Base-by-base conservation (phyloP, 2,113 vertebrate genomes). In the Corythoichthys haematopterus region DNA sequence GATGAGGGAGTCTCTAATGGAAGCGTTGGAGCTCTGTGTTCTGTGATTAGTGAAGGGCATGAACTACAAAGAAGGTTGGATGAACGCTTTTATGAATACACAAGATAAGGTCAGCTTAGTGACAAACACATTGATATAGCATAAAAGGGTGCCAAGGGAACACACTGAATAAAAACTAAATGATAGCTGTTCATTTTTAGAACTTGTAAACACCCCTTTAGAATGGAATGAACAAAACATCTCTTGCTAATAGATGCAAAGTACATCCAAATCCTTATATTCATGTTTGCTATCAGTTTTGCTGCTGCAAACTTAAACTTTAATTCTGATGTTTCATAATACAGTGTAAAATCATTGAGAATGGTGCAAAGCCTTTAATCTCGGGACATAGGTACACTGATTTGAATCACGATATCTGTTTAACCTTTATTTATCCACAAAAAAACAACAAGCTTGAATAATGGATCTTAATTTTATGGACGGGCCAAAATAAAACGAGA, bases 41-140 rank as follows among this genome's bases (percentile, higher is more conserved):
- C 69, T 67, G 69, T 63, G 71, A 64, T 66, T 63, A 66, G 69
- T 80, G 75, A 84, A 83, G 77, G 74, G 68, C 69, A 71, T 20
- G 63, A 70, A 81, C 71, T 73, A 84, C 72, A 85, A 81, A 83
- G 47, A 53, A 74, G 71, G 79, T 72, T 64, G 33, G 43, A 28
- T 11, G 57, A 62, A 82, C 77, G 72, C 79, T 84, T 85, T 84
- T 76, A 14, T 80, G 83, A 84, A 84, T 84, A 56, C 65, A 75
- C 12, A 53, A 61, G 64, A 87, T 57, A 88, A 86, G 88, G 88
- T 87, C 83, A 87, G 70, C 20, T 43, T 33, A 48, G 58, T 73
- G 80, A 84, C 76, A 74, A 81, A 58, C 68, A 59, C 40, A 71
- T 68, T 61, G 75, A 78, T 77, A 70, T 80, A 83, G 35, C 28